Percentiles rank a stretch among this genome's conserved stretches.
phyloP scores from a whole-genome alignment of 2,797 vertebrate species.

The Pangasius mekongensis region DNA sequence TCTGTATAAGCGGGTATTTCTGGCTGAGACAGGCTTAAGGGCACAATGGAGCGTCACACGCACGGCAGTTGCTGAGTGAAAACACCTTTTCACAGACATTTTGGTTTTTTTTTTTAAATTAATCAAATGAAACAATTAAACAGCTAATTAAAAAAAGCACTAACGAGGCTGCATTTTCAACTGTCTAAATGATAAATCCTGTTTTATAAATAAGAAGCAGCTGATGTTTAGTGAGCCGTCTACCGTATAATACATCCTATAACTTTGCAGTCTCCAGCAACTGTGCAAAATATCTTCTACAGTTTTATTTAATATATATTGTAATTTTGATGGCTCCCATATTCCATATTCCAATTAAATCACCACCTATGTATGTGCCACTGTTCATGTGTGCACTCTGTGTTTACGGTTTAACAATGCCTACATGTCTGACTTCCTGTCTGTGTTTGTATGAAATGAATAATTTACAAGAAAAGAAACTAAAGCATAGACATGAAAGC shows the following conservation, averaged over 20 bases:
- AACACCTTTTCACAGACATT: neutral
- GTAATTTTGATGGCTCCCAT: neutral
- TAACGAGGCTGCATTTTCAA: neutral
- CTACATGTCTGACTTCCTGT: neutral
- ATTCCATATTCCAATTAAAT: neutral
- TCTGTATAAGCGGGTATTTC: constrained; percentile 59
- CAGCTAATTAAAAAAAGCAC: neutral
- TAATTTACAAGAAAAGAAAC: neutral
- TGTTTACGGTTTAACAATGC: neutral
- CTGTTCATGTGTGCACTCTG: neutral
- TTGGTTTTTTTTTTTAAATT: neutral
- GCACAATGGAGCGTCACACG: constrained; percentile 32
- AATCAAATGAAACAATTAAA: neutral
- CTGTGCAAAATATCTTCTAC: neutral
- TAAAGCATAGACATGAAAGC: neutral
- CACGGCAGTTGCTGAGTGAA: neutral
- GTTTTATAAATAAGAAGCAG: neutral
- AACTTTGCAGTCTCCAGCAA: neutral
- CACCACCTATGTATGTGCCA: too few species aligned
- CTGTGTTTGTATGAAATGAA: neutral
- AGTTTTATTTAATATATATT: neutral
- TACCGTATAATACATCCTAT: neutral
- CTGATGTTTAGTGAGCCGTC: neutral
- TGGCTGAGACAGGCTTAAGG: constrained; percentile 41
- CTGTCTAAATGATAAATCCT: neutral